These are phyloP conservation scores for Scortum barcoo DNA, from an alignment of 2,113 vertebrate genomes.

Conservation along the genomic window DNA sequence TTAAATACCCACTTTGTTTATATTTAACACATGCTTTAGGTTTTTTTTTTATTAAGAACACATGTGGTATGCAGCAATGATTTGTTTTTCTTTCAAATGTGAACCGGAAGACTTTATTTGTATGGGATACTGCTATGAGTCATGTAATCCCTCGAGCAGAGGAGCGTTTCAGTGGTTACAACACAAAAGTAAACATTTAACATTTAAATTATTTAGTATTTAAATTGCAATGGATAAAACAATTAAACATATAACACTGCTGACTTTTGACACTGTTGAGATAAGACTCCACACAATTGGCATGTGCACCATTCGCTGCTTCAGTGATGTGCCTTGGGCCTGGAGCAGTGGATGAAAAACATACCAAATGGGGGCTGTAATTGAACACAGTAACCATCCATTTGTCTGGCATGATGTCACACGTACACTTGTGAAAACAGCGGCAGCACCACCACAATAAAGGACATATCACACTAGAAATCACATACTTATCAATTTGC, in stretches of 20 bases:
- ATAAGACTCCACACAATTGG: neutral
- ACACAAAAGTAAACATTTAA: slow-evolving; percentile 33
- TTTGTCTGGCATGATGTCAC: neutral
- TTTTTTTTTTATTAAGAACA: slow-evolving; percentile 21
- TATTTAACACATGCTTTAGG: neutral
- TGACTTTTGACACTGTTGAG: slow-evolving; percentile 10
- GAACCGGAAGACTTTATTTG: slow-evolving; percentile 37
- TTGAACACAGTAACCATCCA: neutral
- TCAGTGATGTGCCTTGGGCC: neutral
- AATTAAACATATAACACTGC: neutral
- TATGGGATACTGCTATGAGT: slow-evolving; percentile 2
- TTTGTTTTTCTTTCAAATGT: slow-evolving; percentile 11
- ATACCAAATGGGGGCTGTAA: neutral
- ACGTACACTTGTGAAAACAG: neutral
- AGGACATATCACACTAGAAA: neutral
- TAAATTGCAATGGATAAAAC: slow-evolving; percentile 2
- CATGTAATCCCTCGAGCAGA: slow-evolving; percentile 7
- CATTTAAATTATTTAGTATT: neutral
- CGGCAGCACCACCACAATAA: neutral
- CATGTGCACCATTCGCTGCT: neutral
- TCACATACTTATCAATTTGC: neutral
- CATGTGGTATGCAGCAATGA: slow-evolving; percentile 7
- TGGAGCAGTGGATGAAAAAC: neutral
- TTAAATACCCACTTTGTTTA: neutral
- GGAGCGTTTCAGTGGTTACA: neutral